Conservation (phyloP, 2,888 invertebrate genomes). For the Homarus gammarus region DNA sequence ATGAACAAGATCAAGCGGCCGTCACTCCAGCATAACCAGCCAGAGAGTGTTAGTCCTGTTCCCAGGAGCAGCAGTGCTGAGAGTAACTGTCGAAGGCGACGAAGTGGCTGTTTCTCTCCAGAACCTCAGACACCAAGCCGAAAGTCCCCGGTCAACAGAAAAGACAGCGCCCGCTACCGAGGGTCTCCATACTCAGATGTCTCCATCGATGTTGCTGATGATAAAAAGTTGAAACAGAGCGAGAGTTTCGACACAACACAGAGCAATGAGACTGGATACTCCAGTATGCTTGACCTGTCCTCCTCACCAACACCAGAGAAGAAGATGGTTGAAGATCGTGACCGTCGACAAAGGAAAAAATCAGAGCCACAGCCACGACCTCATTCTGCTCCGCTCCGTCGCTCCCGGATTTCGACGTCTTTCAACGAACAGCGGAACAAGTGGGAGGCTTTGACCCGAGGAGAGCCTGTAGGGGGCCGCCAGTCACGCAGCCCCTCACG, state of each 20-base stretch:
- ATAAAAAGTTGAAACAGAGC: conserved; percentile 71
- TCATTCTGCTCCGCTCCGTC: conserved; percentile 60
- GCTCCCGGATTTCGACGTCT: conserved; percentile 54
- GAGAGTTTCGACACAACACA: conserved; percentile 76
- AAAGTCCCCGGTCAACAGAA: conserved; percentile 41
- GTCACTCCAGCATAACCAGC: conserved; percentile 37
- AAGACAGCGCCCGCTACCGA: conserved; percentile 59
- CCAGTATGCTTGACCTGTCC: conserved; percentile 75
- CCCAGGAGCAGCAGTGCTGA: conserved; percentile 57
- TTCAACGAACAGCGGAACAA: conserved; percentile 70
- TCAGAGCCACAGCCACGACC: conserved; percentile 51
- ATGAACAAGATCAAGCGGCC: conserved; percentile 72
- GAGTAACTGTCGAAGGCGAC: conserved; percentile 30
- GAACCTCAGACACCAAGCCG: conserved; percentile 50
- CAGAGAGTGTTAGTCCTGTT: conserved; percentile 11
- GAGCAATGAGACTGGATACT: conserved; percentile 75
- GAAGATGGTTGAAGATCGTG: conserved; percentile 22
- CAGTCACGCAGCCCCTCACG: conserved; percentile 60
- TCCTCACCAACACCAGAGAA: conserved; percentile 72
- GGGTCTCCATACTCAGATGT: conserved; percentile 65
- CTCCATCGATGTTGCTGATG: conserved; percentile 53
- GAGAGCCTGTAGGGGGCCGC: conserved; percentile 59
- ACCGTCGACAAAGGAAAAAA: conserved; percentile 25
- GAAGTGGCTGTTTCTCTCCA: conserved; percentile 58
- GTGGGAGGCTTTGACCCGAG: conserved; percentile 70